These are phyloP conservation scores for Tupiocoris notatus DNA, from an alignment of 2,888 invertebrate species.

Conservation along the genomic window DNA sequence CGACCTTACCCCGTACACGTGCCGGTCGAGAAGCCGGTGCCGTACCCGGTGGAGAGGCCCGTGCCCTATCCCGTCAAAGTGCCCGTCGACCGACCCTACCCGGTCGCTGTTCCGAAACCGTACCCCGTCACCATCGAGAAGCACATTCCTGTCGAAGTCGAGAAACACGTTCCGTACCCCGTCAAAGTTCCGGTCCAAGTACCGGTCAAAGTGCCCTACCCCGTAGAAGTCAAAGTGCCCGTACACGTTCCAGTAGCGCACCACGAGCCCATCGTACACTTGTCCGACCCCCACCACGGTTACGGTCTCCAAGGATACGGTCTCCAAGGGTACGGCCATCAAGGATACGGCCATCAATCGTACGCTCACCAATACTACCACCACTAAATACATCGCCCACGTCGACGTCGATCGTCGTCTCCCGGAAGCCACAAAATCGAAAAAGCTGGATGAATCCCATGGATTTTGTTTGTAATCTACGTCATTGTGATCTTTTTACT, in stretches of 20 bases:
- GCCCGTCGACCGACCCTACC: conserved; percentile 57
- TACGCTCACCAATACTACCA: conserved; percentile 12
- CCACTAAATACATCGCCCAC: conserved; percentile 10
- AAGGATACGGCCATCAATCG: conserved; percentile 15
- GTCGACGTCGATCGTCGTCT: not conserved
- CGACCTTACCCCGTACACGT: conserved; percentile 54
- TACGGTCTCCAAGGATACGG: conserved; percentile 50
- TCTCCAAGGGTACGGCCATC: conserved; percentile 45
- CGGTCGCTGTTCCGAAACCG: conserved; percentile 72
- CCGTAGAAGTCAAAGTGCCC: conserved; percentile 64
- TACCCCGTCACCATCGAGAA: conserved; percentile 75
- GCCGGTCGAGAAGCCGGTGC: conserved; percentile 64
- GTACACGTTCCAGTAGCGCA: conserved; percentile 64
- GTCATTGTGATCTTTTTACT: conserved; percentile 45
- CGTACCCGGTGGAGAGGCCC: conserved; percentile 59
- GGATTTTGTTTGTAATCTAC: conserved; percentile 22
- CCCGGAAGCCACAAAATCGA: not conserved
- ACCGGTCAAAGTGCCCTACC: conserved; percentile 66
- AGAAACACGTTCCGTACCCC: conserved; percentile 72
- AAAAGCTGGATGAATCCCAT: conserved; percentile 1
- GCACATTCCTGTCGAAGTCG: conserved; percentile 71
- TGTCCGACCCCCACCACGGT: conserved; percentile 32
- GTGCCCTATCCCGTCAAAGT: conserved; percentile 67
- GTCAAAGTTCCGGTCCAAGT: conserved; percentile 67
- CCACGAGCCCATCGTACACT: conserved; percentile 46